Evolutionary conservation across 2,797 vertebrate species (phyloP).

Genomic region (Danio albolineatus): DNA sequence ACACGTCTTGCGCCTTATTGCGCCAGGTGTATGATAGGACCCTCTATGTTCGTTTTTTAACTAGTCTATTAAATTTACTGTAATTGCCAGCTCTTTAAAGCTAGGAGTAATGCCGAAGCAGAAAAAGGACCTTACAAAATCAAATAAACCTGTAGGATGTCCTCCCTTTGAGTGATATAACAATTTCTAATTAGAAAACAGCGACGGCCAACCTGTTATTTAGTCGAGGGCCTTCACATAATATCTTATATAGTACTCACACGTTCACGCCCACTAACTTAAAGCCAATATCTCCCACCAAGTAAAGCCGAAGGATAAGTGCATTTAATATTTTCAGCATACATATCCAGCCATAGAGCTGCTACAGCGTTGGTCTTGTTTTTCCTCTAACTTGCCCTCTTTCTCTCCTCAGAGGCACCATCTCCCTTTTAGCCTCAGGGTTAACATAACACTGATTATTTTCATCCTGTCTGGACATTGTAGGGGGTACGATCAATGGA

Average conservation of each 20-base stretch:
- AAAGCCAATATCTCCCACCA: conserved; percentile 21
- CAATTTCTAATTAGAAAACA: background rate
- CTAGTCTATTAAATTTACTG: no score
- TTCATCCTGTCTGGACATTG: conserved; percentile 41
- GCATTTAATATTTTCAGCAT: conserved; percentile 19
- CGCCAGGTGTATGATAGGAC: no score
- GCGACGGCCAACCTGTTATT: conserved; percentile 1
- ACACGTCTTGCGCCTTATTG: no score
- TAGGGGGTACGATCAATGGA: conserved; percentile 43
- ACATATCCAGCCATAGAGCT: background rate
- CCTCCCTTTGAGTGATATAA: background rate
- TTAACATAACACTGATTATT: conserved; percentile 55
- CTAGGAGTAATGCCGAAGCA: background rate
- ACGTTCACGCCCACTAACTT: conserved; percentile 11
- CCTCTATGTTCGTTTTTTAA: no score
- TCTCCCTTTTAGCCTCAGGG: conserved; percentile 54
- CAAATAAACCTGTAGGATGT: background rate
- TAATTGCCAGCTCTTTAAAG: background rate
- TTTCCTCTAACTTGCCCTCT: conserved; percentile 13
- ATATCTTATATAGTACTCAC: conserved; percentile 7
- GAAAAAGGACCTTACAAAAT: background rate
- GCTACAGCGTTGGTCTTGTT: conserved; percentile 6
- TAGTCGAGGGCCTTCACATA: background rate
- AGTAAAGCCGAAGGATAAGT: conserved; percentile 26
- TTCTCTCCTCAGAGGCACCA: conserved; percentile 24